Evolutionary conservation across 2,797 vertebrate genomes (phyloP), one percentile per base, ranked within the genome.

Genomic region (Malacoctenus gilli): DNA sequence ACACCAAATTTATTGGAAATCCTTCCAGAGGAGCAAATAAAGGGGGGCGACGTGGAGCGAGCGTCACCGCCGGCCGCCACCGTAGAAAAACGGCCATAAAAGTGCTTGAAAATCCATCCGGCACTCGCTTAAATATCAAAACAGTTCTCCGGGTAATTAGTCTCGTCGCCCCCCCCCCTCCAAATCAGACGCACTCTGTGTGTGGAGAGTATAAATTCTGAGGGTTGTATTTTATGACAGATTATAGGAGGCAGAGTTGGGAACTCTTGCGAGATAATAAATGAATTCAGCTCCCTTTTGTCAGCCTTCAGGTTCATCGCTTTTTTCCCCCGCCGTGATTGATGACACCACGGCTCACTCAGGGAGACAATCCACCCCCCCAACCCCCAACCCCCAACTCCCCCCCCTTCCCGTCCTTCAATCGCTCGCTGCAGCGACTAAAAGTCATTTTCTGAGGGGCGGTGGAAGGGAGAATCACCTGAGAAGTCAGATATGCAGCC

Each of bases 371-470:
- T 20, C 19, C 15, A n/a, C n/a, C n/a, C n/a, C n/a, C n/a, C n/a
- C n/a, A n/a, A n/a, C n/a, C n/a, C n/a, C n/a, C n/a, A n/a, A n/a
- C n/a, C n/a, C n/a, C n/a, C n/a, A n/a, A n/a, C n/a, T n/a, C n/a
- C n/a, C n/a, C n/a, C n/a, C n/a, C n/a, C n/a, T n/a, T n/a, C 34
- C 25, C 32, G 16, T 56, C 35, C 32, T 12, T 38, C 50, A 28
- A 12, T 69, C 66, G n/a, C n/a, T n/a, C n/a, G n/a, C n/a, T n/a
- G n/a, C n/a, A n/a, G n/a, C n/a, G n/a, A 55, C 10, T 23, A 52
- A 62, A 51, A 38, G 30, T 38, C 10, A 0, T 55, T 72, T 71
- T 77, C 23, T 63, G 34, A 50, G 39, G 40, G 22, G 38, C 19
- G 62, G 42, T n/a, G 39, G 13, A 48, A 39, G 55, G 51, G 20